Evolutionary conservation across 2,797 vertebrate genomes (phyloP).

Genomic region (Aphelocoma californica): DNA sequence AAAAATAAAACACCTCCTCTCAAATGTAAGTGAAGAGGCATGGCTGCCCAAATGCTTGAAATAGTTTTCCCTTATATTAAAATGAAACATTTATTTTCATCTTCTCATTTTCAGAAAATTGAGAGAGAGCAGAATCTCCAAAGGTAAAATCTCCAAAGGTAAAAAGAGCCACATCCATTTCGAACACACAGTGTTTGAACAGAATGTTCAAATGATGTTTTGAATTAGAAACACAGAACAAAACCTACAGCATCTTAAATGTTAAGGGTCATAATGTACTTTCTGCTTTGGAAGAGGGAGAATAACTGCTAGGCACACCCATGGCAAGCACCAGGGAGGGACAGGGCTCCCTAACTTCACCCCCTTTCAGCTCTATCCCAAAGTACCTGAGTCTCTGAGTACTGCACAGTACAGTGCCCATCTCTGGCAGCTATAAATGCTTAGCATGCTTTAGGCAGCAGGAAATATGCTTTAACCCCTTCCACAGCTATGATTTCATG

Average conservation of each 20-base stretch:
- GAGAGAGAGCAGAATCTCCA: background rate
- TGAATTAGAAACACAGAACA: background rate
- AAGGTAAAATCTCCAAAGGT: background rate
- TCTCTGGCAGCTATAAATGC: background rate
- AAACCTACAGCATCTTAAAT: background rate
- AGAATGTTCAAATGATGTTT: background rate
- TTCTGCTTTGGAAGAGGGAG: background rate
- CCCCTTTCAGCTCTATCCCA: background rate
- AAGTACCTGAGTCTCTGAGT: background rate
- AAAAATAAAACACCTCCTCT: constrained; percentile 29
- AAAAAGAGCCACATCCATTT: background rate
- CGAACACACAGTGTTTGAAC: background rate
- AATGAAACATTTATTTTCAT: constrained; percentile 16
- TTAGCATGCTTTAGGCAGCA: background rate
- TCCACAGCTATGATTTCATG: background rate
- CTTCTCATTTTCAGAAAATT: background rate
- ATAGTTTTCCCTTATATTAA: background rate
- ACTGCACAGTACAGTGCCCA: background rate
- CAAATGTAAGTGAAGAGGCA: background rate
- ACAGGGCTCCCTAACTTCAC: background rate
- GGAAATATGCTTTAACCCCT: constrained; percentile 11
- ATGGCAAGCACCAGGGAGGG: background rate
- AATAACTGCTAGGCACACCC: background rate
- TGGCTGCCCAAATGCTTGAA: background rate
- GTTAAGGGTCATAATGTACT: background rate